Conservation (phyloP, 2,113 vertebrate genomes). For the Rhombomys opimus region DNA sequence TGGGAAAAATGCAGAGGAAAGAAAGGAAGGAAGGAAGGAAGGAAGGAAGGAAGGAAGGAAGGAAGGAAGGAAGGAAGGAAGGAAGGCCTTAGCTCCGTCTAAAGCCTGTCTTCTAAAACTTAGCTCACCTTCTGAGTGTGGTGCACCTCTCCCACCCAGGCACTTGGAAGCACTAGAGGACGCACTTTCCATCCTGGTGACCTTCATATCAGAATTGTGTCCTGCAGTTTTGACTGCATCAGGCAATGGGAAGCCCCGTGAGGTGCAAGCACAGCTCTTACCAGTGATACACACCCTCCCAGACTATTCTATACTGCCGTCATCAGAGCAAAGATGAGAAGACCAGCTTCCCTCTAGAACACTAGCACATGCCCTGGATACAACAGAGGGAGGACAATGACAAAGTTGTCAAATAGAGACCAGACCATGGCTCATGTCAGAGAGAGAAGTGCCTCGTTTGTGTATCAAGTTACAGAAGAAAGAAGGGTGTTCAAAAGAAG, state of each 20-base stretch:
- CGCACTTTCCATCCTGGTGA: not conserved
- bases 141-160: not conserved
- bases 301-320: not conserved
- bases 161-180: not conserved
- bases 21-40: not conserved
- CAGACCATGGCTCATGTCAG: not conserved
- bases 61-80: rapidly evolving
- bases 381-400: not conserved
- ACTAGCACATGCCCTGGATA: not conserved
- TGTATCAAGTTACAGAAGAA: not conserved
- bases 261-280: not conserved
- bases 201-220: not conserved
- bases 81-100: not conserved
- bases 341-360: not conserved
- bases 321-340: not conserved
- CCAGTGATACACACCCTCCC: not conserved
- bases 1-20: not conserved
- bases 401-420: not conserved
- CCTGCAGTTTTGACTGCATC: not conserved
- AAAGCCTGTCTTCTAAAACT: not conserved
- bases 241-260: not conserved
- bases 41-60: too few relatives aligned
- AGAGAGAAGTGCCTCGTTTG: too few relatives aligned
- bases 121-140: not conserved
- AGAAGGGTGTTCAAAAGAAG: not conserved